phyloP scores from a whole-genome alignment of 2,888 invertebrate genomes.

The Pocota personata region DNA sequence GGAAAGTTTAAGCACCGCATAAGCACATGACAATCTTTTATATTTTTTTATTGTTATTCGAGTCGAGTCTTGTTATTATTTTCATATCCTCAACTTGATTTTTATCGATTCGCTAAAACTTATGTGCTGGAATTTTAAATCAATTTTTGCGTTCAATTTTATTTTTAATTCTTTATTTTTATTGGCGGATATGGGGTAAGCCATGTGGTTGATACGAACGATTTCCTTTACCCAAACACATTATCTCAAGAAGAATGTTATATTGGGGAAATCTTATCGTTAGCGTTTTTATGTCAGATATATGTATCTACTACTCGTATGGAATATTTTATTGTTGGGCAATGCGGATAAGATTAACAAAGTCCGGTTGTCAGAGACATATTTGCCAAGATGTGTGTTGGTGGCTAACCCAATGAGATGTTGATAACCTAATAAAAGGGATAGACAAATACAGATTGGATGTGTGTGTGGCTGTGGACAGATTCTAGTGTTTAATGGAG shows the following conservation, averaged over 20 bases:
- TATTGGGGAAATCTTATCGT: conserved; percentile 50
- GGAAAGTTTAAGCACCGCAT: conserved; percentile 70
- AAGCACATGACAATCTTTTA: conserved; percentile 58
- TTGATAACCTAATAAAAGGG: conserved; percentile 32
- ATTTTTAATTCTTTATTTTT: not conserved
- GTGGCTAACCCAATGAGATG: not conserved
- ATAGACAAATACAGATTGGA: conserved; percentile 18
- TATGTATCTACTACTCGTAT: conserved; percentile 9
- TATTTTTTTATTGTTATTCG: conserved; percentile 18
- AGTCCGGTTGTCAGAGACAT: conserved; percentile 51
- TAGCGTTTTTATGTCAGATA: conserved; percentile 47
- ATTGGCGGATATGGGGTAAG: not conserved
- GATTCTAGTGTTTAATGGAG: not conserved
- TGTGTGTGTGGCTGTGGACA: not conserved
- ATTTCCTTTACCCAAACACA: conserved; percentile 21
- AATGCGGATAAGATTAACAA: conserved; percentile 71
- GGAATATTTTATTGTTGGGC: conserved; percentile 49
- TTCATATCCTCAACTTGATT: conserved; percentile 46
- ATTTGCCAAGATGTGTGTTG: conserved; percentile 20
- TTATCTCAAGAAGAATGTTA: conserved; percentile 17
- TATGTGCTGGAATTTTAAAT: conserved; percentile 46
- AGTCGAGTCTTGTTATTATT: conserved; percentile 37
- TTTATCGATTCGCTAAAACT: conserved; percentile 59
- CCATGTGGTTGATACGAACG: not conserved
- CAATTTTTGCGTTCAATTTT: conserved; percentile 3